A percentile compares a stretch with the other conserved stretches of the same genome.
Evolutionary conservation across 1,140 invertebrate genomes (phyloP).

Genomic region (Drosophila nasuta): DNA sequence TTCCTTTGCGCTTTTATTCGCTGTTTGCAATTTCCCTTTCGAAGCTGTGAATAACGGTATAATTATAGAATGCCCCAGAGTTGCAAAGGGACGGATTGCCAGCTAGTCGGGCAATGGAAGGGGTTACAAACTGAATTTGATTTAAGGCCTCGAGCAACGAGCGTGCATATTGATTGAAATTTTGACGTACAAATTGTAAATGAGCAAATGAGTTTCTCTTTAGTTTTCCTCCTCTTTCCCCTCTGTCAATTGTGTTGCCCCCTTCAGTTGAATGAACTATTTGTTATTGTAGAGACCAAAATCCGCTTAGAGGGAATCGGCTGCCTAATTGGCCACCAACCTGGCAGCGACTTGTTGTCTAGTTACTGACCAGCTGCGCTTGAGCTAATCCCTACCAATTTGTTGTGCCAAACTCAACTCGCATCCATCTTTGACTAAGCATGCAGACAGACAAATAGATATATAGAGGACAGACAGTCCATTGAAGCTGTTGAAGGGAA

Average conservation of each 20-base stretch:
- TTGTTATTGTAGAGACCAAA: constrained; percentile 41
- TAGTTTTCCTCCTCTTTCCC: neutral
- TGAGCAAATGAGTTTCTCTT: constrained; percentile 27
- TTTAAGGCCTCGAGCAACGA: constrained; percentile 43
- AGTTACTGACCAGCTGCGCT: constrained; percentile 17
- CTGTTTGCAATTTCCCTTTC: constrained; percentile 33
- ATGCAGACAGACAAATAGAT: constrained; percentile 8
- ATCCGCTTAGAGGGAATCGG: constrained; percentile 38
- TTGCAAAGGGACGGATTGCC: neutral
- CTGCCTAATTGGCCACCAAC: constrained; percentile 42
- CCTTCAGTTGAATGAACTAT: neutral
- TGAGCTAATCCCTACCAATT: constrained; percentile 38
- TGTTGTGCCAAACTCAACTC: constrained; percentile 12
- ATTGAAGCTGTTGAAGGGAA: neutral
- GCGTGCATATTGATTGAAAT: constrained; percentile 59
- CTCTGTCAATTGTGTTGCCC: neutral
- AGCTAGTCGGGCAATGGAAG: neutral
- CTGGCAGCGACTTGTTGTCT: constrained; percentile 15
- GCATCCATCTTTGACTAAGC: constrained; percentile 13
- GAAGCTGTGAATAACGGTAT: constrained; percentile 42
- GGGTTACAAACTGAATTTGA: constrained; percentile 45
- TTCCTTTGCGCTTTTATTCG: constrained; percentile 11
- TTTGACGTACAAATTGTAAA: constrained; percentile 46
- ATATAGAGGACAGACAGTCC: neutral
- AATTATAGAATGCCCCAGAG: constrained; percentile 41